A percentile compares a stretch with the other conserved stretches of the same genome.
phyloP scores from a whole-genome alignment of 2,888 invertebrate species.

The Drosophila suboccidentalis region DNA sequence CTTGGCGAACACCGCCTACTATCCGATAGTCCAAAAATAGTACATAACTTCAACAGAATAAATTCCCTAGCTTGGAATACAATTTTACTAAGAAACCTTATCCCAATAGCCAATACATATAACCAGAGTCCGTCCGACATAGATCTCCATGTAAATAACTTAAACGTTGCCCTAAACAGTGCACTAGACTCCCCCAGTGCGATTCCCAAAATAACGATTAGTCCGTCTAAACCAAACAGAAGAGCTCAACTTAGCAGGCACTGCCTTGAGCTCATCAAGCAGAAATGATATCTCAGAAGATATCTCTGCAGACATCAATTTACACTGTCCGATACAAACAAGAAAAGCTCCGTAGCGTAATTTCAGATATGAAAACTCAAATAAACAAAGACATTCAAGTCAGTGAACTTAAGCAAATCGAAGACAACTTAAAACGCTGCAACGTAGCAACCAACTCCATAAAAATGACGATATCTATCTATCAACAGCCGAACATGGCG shows the following conservation, averaged over 20 bases:
- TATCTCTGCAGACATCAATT: not conserved
- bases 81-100: slow-evolving; percentile 2
- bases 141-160: too few species aligned
- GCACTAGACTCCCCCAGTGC: slow-evolving; percentile 2
- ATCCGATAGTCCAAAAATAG: not conserved
- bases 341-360: too few species aligned
- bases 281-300: not conserved
- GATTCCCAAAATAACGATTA: slow-evolving; percentile 2
- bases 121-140: slow-evolving; percentile 8
- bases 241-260: not conserved
- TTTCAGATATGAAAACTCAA: too few species aligned
- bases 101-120: not conserved
- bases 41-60: slow-evolving; percentile 10
- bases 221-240: not conserved
- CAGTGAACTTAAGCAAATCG: too few species aligned
- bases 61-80: slow-evolving; percentile 3
- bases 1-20: not conserved
- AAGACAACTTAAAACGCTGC: too few species aligned
- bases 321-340: too few species aligned
- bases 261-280: not conserved
- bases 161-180: not conserved
- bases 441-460: too few species aligned
- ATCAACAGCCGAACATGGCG: not conserved
- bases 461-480: slow-evolving; percentile 1
- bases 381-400: too few species aligned